Conservation (phyloP, 2,113 vertebrate species). For the Gavialis gangeticus region DNA sequence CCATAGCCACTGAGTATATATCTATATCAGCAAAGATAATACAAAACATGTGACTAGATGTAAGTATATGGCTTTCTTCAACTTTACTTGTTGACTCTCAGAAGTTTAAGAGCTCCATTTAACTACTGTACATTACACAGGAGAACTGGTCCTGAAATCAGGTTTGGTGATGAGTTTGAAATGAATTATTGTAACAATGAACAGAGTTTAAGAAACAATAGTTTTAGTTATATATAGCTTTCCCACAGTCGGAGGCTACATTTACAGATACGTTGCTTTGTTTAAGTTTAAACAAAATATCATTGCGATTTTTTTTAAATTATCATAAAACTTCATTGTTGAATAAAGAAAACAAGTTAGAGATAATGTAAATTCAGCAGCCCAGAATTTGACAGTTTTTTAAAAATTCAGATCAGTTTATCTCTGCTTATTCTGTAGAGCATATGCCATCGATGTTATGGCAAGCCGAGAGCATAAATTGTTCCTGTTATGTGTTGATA, state of each 20-base stretch:
- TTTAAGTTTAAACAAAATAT: background rate
- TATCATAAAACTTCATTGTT: background rate
- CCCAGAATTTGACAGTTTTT: background rate
- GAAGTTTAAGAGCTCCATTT: background rate
- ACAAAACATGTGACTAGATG: background rate
- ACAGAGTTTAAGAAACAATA: too few species aligned
- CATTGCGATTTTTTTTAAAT: background rate
- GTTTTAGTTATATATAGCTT: too few species aligned
- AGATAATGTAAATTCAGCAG: background rate
- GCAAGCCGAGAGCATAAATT: conserved; percentile 37
- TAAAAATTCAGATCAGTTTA: background rate
- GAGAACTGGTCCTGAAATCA: background rate
- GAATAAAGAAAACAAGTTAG: background rate
- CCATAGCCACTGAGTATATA: background rate
- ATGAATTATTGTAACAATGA: too few species aligned
- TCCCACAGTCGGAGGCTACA: too few species aligned
- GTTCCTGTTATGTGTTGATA: conserved; percentile 26
- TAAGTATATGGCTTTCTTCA: conserved; percentile 20
- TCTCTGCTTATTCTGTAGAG: background rate
- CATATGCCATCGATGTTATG: background rate
- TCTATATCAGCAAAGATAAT: background rate
- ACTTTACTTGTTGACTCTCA: background rate
- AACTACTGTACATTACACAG: background rate
- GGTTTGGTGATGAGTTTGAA: too few species aligned
- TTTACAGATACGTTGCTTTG: background rate